Base-by-base conservation (phyloP, 1,140 invertebrate species). In the Drosophila yakuba region DNA sequence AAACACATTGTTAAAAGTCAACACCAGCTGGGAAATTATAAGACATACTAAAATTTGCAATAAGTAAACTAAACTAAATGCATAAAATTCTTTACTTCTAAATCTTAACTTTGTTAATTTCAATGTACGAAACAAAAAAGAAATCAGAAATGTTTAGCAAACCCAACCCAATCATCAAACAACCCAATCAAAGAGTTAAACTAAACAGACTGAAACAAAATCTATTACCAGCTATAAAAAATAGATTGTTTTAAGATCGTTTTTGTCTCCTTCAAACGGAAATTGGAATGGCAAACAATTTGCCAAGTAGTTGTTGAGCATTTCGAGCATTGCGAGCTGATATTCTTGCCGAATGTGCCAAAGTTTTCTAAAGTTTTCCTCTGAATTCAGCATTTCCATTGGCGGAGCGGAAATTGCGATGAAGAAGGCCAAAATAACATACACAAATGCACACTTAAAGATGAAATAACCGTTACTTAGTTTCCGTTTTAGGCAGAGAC, bases 221-320 rank as follows among this genome's bases (percentile, higher is more conserved):
- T 71, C 64, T 71, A 71, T 71, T 71, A 58, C 25, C 43, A 43
- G 44, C 38, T 8, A 71, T 71, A 48, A 71, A 82, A 78, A 76
- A 84, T 43, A 80, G 44, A 84, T 83, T 84, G 57, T 48, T 66
- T 47, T 57, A 55, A 55, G 68, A 66, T 76, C 72, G 66, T 61
- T 76, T 75, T 38, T 77, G 55, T 81, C 52, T 61, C 55, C 57
- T 74, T 78, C 64, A 62, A 80, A 78, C 69, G 81, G 78, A 80
- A 78, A 84, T 84, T 68, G 75, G 76, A 68, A 84, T 84, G 51
- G 76, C 74, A 74, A 86, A 80, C 82, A 80, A 86, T 78, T 85
- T 85, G 74, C 78, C 82, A 81, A 85, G 69, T 85, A 78, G 74
- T 85, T 85, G 67, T 74, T 78, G 61, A 85, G 69, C 69, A 85